Evolutionary conservation across 2,113 vertebrate species (phyloP).

Genomic region (Gallinago jamesoni): DNA sequence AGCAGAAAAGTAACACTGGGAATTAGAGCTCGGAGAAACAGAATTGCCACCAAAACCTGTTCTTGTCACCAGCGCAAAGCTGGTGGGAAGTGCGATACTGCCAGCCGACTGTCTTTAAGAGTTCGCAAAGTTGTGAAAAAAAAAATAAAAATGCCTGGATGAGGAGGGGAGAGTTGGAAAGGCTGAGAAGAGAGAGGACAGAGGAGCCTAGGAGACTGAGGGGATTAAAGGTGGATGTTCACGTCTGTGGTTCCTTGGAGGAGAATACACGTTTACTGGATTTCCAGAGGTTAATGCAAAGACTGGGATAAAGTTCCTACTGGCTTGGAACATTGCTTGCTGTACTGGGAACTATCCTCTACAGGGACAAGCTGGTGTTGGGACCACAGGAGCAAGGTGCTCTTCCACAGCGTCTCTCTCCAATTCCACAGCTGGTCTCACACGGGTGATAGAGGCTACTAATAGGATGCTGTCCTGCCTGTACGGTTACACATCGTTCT

Average conservation of each 20-base stretch:
- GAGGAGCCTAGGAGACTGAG: not conserved
- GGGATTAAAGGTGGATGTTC: not conserved
- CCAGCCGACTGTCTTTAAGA: not conserved
- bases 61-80: not conserved
- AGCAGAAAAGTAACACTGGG: not conserved
- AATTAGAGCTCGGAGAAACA: not conserved
- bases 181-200: not conserved
- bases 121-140: not conserved
- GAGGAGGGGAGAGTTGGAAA: not conserved
- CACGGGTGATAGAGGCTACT: not conserved
- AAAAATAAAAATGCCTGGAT: not conserved
- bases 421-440: not conserved
- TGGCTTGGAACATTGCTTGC: not conserved
- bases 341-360: not conserved
- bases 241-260: not conserved
- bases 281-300: not conserved
- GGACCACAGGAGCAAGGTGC: not conserved
- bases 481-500: not conserved
- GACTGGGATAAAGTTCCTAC: not conserved
- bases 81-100: conserved; percentile 51
- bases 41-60: not conserved
- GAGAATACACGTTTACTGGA: not conserved
- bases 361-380: not conserved
- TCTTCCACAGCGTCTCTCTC: not conserved
- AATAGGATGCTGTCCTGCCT: not conserved